phyloP scores from a whole-genome alignment of 92 coral and sea anemone species.

The Zoanthus gigantus region DNA sequence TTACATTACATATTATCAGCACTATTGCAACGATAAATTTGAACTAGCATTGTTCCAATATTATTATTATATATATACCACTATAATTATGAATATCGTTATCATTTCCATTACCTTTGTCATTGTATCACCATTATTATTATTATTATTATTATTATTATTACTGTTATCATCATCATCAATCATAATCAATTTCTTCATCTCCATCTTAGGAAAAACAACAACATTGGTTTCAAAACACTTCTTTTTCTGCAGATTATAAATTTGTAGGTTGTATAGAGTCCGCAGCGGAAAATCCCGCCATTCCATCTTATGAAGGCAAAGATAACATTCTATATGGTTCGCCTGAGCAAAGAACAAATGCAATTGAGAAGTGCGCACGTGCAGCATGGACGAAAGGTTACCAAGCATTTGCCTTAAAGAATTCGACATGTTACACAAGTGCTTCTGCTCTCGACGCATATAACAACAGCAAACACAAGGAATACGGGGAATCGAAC shows the following conservation, averaged over 20 bases:
- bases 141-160: too few species aligned
- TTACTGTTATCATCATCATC: too few species aligned
- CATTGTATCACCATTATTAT: too few species aligned
- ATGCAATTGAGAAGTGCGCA: slow-evolving; percentile 48
- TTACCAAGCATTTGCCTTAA: slow-evolving; percentile 18
- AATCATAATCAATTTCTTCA: too few species aligned
- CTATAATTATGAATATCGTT: too few species aligned
- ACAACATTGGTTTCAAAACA: neutral
- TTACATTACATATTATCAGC: too few species aligned
- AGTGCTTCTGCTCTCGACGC: slow-evolving; percentile 18
- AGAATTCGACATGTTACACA: slow-evolving; percentile 1
- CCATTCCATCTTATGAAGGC: neutral
- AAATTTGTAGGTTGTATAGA: slow-evolving; percentile 15
- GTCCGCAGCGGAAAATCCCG: neutral
- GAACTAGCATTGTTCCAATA: too few species aligned
- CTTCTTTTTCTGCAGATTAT: slow-evolving; percentile 1
- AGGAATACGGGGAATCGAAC: neutral
- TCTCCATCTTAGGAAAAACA: too few species aligned
- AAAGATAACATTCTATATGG: neutral
- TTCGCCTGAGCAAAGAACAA: neutral
- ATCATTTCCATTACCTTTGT: too few species aligned
- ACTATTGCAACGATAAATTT: too few species aligned
- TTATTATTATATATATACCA: too few species aligned
- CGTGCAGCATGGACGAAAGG: slow-evolving; percentile 32
- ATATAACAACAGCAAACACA: neutral